Evolutionary conservation across 1,140 invertebrate genomes (phyloP).

Genomic region (Ips nitidus): DNA sequence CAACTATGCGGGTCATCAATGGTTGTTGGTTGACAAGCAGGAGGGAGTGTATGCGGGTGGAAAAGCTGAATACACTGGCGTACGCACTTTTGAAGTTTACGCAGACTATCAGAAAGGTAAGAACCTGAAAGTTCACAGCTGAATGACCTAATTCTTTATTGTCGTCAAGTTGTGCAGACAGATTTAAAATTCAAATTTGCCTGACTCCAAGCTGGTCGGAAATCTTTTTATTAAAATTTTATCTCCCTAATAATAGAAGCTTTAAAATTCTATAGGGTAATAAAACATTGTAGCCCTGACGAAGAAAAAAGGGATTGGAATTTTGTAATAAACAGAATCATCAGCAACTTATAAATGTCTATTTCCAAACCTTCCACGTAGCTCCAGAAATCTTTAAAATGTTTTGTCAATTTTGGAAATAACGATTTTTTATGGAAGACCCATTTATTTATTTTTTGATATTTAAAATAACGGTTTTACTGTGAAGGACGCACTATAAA

Average conservation of each 20-base stretch:
- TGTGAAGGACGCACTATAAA: too few species aligned
- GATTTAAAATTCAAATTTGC: not conserved
- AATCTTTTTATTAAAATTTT: conserved; percentile 4
- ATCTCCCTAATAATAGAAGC: not conserved
- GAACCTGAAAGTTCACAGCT: conserved; percentile 14
- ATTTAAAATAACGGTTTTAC: too few species aligned
- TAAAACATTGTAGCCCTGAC: too few species aligned
- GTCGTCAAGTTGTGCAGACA: not conserved
- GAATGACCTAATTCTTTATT: not conserved
- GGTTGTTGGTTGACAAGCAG: conserved; percentile 89
- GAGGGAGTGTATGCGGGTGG: conserved; percentile 93
- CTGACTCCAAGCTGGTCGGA: not conserved
- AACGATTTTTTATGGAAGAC: too few species aligned
- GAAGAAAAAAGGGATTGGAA: too few species aligned
- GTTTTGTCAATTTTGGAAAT: too few species aligned
- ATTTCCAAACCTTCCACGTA: too few species aligned
- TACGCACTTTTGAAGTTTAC: conserved; percentile 89
- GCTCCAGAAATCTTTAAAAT: too few species aligned
- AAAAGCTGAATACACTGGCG: conserved; percentile 92
- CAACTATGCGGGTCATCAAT: conserved; percentile 86
- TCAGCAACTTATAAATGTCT: too few species aligned
- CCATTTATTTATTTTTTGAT: too few species aligned
- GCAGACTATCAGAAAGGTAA: conserved; percentile 92
- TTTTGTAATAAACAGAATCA: too few species aligned
- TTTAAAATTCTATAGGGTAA: too few species aligned